Evolutionary conservation across 2,797 vertebrate genomes (phyloP).

Genomic region (Labeo calbasu): DNA sequence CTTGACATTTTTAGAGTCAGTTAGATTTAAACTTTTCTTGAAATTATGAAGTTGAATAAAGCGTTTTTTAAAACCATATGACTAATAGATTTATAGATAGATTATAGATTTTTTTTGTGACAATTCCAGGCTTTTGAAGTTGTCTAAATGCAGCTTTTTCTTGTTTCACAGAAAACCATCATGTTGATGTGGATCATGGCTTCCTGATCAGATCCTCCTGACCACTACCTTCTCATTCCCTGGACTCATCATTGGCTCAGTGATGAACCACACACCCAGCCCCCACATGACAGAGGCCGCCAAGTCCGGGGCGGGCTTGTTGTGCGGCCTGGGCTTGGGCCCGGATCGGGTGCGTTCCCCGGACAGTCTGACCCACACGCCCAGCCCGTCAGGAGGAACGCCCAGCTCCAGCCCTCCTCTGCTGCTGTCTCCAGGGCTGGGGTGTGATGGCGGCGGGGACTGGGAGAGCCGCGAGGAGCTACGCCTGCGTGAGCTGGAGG

Average conservation of each 20-base stretch:
- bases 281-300: constrained; percentile 85
- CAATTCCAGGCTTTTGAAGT: neutral
- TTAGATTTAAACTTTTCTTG: too few species aligned
- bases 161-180: constrained; percentile 38
- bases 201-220: constrained; percentile 18
- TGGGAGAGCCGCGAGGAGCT: constrained; percentile 97
- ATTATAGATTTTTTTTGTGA: too few species aligned
- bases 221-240: constrained; percentile 20
- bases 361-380: constrained; percentile 82
- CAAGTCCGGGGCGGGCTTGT: constrained; percentile 77
- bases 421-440: constrained; percentile 79
- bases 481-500: constrained; percentile 92
- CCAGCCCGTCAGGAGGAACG: constrained; percentile 86
- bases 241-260: constrained; percentile 48
- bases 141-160: constrained; percentile 1
- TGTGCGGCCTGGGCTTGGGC: constrained; percentile 85
- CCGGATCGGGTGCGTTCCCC: constrained; percentile 83
- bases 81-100: neutral
- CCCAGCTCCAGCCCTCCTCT: constrained; percentile 87
- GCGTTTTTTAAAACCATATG: too few species aligned
- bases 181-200: constrained; percentile 44
- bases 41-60: too few species aligned
- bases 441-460: constrained; percentile 80
- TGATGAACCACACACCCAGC: constrained; percentile 91
- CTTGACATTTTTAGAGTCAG: too few species aligned